Percentiles rank a stretch among this genome's conserved stretches.
Evolutionary conservation across 1,140 invertebrate species (phyloP).

Genomic region (Geopemphigus sp.): DNA sequence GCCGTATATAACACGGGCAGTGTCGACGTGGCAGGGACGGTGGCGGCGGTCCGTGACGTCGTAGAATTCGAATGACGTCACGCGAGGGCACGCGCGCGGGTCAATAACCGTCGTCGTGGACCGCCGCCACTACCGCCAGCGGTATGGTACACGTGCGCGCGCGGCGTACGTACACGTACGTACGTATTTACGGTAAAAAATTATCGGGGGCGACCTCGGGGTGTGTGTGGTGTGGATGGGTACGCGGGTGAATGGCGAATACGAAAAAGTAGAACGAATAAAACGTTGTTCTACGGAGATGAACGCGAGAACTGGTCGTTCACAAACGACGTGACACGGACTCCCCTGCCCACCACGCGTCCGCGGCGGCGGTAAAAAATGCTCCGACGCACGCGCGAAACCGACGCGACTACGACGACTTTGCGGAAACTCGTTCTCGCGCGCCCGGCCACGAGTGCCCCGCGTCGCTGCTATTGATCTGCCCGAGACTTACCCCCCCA

Average conservation of each 20-base stretch:
- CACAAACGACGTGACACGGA: too few species aligned
- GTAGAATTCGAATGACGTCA: constrained; percentile 29
- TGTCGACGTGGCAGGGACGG: not conserved
- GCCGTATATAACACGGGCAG: not conserved
- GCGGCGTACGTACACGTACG: too few species aligned
- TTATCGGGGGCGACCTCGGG: too few species aligned
- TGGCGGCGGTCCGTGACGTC: constrained; percentile 1
- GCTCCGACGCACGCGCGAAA: not conserved
- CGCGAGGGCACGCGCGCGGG: constrained; percentile 12
- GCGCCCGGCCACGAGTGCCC: not conserved
- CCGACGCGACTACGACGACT: not conserved
- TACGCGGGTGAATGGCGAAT: too few species aligned
- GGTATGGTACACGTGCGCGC: not conserved
- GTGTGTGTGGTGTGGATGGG: too few species aligned
- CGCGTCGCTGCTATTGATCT: constrained; percentile 34
- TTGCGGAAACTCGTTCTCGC: not conserved
- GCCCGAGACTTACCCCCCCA: not conserved
- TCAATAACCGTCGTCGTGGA: constrained; percentile 21
- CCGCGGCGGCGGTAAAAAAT: not conserved
- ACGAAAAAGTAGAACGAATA: too few species aligned
- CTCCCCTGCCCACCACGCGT: not conserved
- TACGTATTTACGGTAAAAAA: too few species aligned
- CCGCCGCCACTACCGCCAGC: not conserved
- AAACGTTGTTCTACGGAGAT: too few species aligned
- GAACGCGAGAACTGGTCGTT: not conserved